Evolutionary conservation across 2,797 vertebrate genomes (phyloP), one percentile per base, ranked within the genome.

Genomic region (Acanthurus leucopareius): DNA sequence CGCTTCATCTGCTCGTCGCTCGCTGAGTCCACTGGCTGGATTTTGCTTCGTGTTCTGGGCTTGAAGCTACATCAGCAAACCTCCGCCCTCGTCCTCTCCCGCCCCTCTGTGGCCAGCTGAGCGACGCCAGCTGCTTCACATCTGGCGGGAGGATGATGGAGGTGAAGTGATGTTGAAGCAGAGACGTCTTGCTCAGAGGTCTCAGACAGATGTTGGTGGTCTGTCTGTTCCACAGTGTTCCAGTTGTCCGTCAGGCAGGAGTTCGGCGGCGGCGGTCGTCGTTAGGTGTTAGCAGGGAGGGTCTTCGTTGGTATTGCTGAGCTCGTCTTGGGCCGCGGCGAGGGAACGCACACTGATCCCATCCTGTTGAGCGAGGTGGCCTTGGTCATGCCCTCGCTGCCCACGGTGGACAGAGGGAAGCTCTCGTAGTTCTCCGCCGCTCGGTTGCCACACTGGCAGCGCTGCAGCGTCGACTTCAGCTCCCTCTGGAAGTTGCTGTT

Each of bases 401-500:
- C 94, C 83, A 96, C 92, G 0, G 95, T 96, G 62, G 96, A 96
- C 0, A 96, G 91, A 0, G 95, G 95, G 59, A 96, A 95, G 82
- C 90, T 95, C 85, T 96, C 95, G 7, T 95, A 95, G 77, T 91
- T 92, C 78, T 96, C 95, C 0, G 87, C 86, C 2, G 90, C 69
- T 1, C 67, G 89, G 80, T n/a, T 51, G 20, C 86, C 85, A 1
- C 95, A 95, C 47, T 91, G 92, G 86, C 95, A 96, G 22, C 91
- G 94, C 58, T 94, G 91, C 62, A 96, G 86, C 10, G 94, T 91
- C 0, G 82, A 49, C 77, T 93, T 94, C 38, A 96, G 88, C 86
- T 96, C 95, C 82, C 93, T 91, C 81, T 96, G 95, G 87, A 96
- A 96, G 89, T 96, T 96, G 90, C 93, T 96, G 91, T 96, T 96